Evolutionary conservation across 2,888 invertebrate species (phyloP).

Genomic region (Catocala sponsa): DNA sequence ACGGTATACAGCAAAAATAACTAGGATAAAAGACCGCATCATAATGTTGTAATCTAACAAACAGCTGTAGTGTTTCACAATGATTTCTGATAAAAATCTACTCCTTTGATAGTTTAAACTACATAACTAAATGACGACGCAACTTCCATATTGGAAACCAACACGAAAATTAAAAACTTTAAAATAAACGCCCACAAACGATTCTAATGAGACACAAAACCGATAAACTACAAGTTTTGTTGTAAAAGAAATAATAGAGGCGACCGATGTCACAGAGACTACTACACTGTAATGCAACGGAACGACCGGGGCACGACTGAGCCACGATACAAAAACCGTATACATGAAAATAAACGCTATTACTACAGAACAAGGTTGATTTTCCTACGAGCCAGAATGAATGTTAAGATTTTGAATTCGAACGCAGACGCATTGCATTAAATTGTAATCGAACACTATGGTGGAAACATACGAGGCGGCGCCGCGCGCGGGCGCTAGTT

Average conservation of each 20-base stretch:
- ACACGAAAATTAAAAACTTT: conserved; percentile 35
- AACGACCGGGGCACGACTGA: conserved; percentile 69
- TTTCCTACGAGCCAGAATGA: conserved; percentile 42
- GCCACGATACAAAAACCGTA: conserved; percentile 40
- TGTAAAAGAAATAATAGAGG: conserved; percentile 67
- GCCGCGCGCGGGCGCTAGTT: conserved; percentile 46
- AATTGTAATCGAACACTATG: conserved; percentile 86
- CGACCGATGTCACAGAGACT: conserved; percentile 68
- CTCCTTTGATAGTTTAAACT: background rate
- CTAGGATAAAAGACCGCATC: too few relatives aligned
- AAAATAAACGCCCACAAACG: conserved; percentile 48
- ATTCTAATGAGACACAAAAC: conserved; percentile 59
- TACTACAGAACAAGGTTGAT: conserved; percentile 41
- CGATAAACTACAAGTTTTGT: conserved; percentile 69
- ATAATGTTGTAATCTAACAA: too few relatives aligned
- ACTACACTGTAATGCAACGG: conserved; percentile 71
- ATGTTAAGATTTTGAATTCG: conserved; percentile 74
- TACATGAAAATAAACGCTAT: conserved; percentile 39
- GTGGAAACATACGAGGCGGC: conserved; percentile 52
- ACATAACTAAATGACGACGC: background rate
- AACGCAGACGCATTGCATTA: conserved; percentile 79
- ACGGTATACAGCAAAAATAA: too few relatives aligned
- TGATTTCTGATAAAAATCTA: too few relatives aligned
- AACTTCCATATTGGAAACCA: conserved; percentile 16
- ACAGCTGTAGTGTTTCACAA: too few relatives aligned